Evolutionary conservation across 2,888 invertebrate genomes (phyloP), one percentile per base, ranked within the genome.

Genomic region (Hylaea fasciaria): DNA sequence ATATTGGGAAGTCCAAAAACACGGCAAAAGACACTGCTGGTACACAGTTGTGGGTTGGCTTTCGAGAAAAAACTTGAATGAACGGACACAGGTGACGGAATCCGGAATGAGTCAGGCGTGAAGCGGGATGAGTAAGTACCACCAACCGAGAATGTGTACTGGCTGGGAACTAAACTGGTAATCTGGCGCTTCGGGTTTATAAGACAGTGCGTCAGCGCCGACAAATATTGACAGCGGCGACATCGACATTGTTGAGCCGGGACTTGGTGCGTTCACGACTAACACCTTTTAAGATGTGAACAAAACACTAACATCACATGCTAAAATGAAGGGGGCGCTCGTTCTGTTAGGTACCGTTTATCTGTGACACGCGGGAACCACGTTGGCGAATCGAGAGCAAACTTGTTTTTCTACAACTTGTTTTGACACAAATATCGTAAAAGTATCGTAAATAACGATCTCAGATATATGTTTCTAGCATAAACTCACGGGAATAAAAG

Each of bases 151-250:
- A 35, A 55, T 11, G 37, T 37, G 5, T 40, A 45, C 17, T 22
- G 13, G 32, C 29, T 14, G 48, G 13, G 29, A 45, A 45, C 5
- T 22, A 22, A 44, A 35, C 28, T 54, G 56, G 48, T 22, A 22
- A 44, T 40, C 28, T 54, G 56, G 48, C 43, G 44, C 39, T 13
- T 13, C 49, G 45, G 58, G 39, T 51, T 65, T 49, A 56, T 41
- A 14, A 50, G 63, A 66, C 57, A 74, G 79, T 75, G 83, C 83
- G 82, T 85, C 82, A 83, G 70, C 64, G 65, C 50, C 50, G 56
- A 72, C 76, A 80, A 85, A 84, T 85, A 83, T 83, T 85, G 79
- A 81, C 78, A 73, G 57, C 53, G 46, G 16, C 50, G 41, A 53
- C 59, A 64, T 52, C 72, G 69, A 74, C 70, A 78, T 76, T 76